These are phyloP conservation scores for Limulus polyphemus DNA, from an alignment of 2,888 invertebrate species.

Conservation along the genomic window DNA sequence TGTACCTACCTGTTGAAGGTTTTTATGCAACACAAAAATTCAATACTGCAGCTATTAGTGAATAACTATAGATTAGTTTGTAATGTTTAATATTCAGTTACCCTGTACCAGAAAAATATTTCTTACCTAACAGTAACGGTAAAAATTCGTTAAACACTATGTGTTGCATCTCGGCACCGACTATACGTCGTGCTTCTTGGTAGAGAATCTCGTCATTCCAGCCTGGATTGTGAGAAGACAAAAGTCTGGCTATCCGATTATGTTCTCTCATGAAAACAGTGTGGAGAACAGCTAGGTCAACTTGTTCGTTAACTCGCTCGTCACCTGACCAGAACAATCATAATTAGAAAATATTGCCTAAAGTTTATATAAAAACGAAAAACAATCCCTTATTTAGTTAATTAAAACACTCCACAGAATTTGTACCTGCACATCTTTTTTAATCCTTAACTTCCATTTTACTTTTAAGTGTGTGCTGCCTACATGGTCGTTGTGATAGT, in stretches of 20 bases:
- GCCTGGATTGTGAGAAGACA: slow-evolving; percentile 52
- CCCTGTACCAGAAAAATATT: slow-evolving; percentile 1
- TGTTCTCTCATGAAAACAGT: slow-evolving; percentile 74
- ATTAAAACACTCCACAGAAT: background rate
- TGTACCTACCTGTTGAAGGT: too few relatives aligned
- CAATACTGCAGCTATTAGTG: too few relatives aligned
- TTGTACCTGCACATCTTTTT: too few relatives aligned
- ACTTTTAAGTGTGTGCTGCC: too few relatives aligned
- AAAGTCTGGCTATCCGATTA: slow-evolving; percentile 53
- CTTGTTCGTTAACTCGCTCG: slow-evolving; percentile 69
- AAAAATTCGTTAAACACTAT: slow-evolving; percentile 72
- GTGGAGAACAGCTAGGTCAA: slow-evolving; percentile 72
- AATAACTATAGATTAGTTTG: too few relatives aligned
- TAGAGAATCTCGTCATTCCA: slow-evolving; percentile 68
- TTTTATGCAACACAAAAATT: too few relatives aligned
- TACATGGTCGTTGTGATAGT: too few relatives aligned
- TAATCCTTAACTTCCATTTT: too few relatives aligned
- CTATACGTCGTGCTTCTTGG: slow-evolving; percentile 62
- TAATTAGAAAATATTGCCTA: background rate
- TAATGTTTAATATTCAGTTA: too few relatives aligned
- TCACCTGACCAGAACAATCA: slow-evolving; percentile 45
- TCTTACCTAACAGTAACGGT: slow-evolving; percentile 55
- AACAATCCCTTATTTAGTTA: background rate
- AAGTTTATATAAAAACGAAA: background rate
- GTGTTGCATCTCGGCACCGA: slow-evolving; percentile 74